Base-by-base conservation (phyloP, 2,888 invertebrate genomes). In the Chesias legatella region DNA sequence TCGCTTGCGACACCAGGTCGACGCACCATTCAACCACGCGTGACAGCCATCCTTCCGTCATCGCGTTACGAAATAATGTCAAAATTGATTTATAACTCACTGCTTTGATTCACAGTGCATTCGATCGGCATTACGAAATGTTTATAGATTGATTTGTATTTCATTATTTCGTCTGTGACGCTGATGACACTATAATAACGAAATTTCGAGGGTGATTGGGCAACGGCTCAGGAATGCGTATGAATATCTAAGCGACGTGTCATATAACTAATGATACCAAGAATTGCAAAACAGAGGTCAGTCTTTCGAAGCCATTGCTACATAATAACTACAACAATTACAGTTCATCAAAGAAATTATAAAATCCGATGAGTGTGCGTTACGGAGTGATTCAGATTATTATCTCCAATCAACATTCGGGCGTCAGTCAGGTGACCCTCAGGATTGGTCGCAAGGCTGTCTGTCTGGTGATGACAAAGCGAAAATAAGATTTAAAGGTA, bases 361-460 rank as follows among this genome's bases (percentile, higher is more conserved):
- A 44, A 49, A 44, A 52, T 38, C 27, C 26, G 45, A 51, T 51
- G 54, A 50, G 34, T 43, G 20, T 17, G 47, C 49, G 17, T 35
- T 48, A 43, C 35, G 32, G 28, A 6, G 32, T 33, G 42, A 49
- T 56, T 53, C 48, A 48, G 49, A 48, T 53, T 49, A 51, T 49
- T 55, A 41, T 43, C 39, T 37, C 37, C 35, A 37, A 43, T 32
- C 42, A 47, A 50, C 49, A 46, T 33, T 37, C 32, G 27, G 56
- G 56, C 51, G 53, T 50, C 53, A 39, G 31, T 29, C 53, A 39
- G 31, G 32, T 31, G 51, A 53, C 53, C 51, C 41, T 48, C 33
- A 34, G 22, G 33, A 48, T 38, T 48, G 48, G 43, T 38, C 29
- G 38, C 47, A 46, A 54, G 54, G 54, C 43, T 43, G 47, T 49